Conservation (phyloP, 2,888 invertebrate genomes). For the Caenorhabditis drosophilae region DNA sequence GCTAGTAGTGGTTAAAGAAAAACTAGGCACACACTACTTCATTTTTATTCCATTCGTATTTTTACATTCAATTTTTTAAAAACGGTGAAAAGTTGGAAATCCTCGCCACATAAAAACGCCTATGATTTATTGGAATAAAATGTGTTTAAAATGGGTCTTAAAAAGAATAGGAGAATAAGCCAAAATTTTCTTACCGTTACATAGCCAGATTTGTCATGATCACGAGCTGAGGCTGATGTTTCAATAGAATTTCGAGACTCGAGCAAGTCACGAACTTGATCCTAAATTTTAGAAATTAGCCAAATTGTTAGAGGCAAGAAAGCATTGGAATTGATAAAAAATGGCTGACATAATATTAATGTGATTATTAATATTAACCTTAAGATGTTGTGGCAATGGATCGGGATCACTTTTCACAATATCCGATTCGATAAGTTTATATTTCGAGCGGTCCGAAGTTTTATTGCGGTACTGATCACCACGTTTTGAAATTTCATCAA, state of each 20-base stretch:
- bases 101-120: no score
- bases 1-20: conserved; percentile 1
- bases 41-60: no score
- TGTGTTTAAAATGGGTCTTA: no score
- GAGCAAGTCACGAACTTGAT: conserved; percentile 52
- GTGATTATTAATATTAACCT: conserved; percentile 41
- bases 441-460: conserved; percentile 50
- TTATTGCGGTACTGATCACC: conserved; percentile 57
- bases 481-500: conserved; percentile 59
- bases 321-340: no score
- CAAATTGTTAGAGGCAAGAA: conserved; percentile 1
- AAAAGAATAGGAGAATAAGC: no score
- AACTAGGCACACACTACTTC: neutral
- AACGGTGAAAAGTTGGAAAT: no score
- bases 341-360: neutral
- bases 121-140: no score
- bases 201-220: conserved; percentile 61
- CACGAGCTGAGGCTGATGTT: conserved; percentile 42
- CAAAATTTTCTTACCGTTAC: conserved; percentile 59
- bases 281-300: conserved; percentile 22
- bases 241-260: conserved; percentile 60
- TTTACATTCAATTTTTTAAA: no score
- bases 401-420: conserved; percentile 63
- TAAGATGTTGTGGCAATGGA: conserved; percentile 53
- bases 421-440: conserved; percentile 57